Evolutionary conservation across 1,140 invertebrate genomes (phyloP).

Genomic region (Drosophila melanica): DNA sequence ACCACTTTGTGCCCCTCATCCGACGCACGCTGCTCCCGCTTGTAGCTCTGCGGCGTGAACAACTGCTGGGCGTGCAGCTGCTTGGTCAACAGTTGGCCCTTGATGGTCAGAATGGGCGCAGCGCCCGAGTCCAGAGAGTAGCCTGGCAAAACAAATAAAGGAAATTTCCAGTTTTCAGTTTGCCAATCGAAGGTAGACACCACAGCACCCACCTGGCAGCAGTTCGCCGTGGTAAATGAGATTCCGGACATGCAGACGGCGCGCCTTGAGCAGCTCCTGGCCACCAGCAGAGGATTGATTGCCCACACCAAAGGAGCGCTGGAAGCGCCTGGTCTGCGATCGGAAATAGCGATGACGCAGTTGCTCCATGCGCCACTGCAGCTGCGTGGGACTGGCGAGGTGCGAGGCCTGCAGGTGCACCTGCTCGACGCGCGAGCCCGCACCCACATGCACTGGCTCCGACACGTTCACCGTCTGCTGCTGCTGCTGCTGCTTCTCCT

Average conservation of each 20-base stretch:
- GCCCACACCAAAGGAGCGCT: slow-evolving; percentile 58
- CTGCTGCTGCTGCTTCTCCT: not conserved
- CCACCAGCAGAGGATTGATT: slow-evolving; percentile 6
- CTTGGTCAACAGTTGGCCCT: slow-evolving; percentile 26
- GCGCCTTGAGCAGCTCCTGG: slow-evolving; percentile 47
- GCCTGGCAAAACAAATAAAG: slow-evolving; percentile 18
- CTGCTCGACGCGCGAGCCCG: slow-evolving; percentile 28
- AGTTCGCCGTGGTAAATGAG: slow-evolving; percentile 62
- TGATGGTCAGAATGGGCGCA: slow-evolving; percentile 48
- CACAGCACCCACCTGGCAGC: slow-evolving; percentile 47
- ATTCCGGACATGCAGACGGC: slow-evolving; percentile 60
- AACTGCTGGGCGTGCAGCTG: slow-evolving; percentile 33
- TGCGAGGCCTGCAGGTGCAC: slow-evolving; percentile 42
- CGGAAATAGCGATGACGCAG: slow-evolving; percentile 31
- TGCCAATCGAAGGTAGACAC: rapidly evolving
- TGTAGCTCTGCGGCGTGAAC: slow-evolving; percentile 26
- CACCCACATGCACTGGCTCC: slow-evolving; percentile 37
- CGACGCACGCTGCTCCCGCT: not conserved
- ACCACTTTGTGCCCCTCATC: slow-evolving; percentile 27
- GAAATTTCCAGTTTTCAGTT: too few species aligned
- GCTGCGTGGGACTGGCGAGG: slow-evolving; percentile 59
- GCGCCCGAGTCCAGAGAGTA: slow-evolving; percentile 38
- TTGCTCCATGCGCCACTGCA: slow-evolving; percentile 48
- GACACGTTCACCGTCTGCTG: not conserved
- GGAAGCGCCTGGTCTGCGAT: not conserved